Evolutionary conservation across 2,888 invertebrate species (phyloP).

Genomic region (Agriopis leucophaearia): DNA sequence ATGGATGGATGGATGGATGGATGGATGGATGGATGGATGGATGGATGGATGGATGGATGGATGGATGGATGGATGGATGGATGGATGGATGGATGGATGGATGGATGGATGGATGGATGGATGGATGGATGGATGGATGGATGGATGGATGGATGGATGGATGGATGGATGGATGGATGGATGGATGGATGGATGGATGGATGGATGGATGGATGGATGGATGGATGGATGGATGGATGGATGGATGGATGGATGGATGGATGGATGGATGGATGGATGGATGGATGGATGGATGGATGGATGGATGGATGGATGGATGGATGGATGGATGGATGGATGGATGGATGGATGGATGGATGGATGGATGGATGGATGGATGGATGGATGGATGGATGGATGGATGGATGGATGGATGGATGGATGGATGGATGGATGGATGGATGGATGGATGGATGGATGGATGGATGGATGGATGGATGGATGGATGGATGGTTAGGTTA

Average conservation of each 20-base stretch:
- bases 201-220: constrained; percentile 1
- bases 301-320: constrained; percentile 1
- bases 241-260: constrained; percentile 1
- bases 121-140: constrained; percentile 1
- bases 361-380: constrained; percentile 1
- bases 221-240: constrained; percentile 1
- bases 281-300: constrained; percentile 1
- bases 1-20: constrained; percentile 1
- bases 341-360: constrained; percentile 1
- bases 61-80: constrained; percentile 1
- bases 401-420: constrained; percentile 1
- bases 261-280: constrained; percentile 1
- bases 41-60: constrained; percentile 1
- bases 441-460: constrained; percentile 1
- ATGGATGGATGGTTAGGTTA: neutral
- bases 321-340: constrained; percentile 1
- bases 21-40: constrained; percentile 1
- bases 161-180: constrained; percentile 1
- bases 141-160: constrained; percentile 1
- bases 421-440: constrained; percentile 1
- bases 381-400: constrained; percentile 1
- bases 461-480: constrained; percentile 1
- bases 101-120: constrained; percentile 1
- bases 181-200: constrained; percentile 1
- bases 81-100: constrained; percentile 1